phyloP scores from a whole-genome alignment of 2,113 vertebrate genomes.

The Vanacampus margaritifer region DNA sequence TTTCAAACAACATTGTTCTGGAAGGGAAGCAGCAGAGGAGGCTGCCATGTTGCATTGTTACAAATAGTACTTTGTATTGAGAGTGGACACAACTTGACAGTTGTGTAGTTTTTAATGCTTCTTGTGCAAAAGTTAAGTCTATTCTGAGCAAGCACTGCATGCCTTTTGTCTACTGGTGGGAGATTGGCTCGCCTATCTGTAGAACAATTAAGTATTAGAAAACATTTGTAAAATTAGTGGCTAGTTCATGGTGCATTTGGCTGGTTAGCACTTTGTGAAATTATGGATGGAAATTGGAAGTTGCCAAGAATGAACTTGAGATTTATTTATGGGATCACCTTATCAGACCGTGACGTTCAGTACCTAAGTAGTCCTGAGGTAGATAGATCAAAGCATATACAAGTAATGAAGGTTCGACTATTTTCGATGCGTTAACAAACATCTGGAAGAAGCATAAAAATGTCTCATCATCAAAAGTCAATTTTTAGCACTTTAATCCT shows the following conservation, averaged over 20 bases:
- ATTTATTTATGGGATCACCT: slow-evolving; percentile 17
- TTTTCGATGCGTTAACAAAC: slow-evolving; percentile 4
- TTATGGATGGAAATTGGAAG: slow-evolving; percentile 31
- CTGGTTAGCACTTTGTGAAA: slow-evolving; percentile 60
- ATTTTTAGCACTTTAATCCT: slow-evolving; percentile 65
- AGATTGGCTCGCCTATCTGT: slow-evolving; percentile 50
- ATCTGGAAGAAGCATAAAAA: not conserved
- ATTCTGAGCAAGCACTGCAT: slow-evolving; percentile 68
- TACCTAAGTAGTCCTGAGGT: slow-evolving; percentile 7
- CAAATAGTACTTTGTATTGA: slow-evolving; percentile 27
- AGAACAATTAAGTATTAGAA: slow-evolving; percentile 45
- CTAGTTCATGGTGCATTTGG: slow-evolving; percentile 28
- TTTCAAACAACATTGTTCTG: not conserved
- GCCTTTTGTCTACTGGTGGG: slow-evolving; percentile 53
- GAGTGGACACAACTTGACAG: slow-evolving; percentile 29
- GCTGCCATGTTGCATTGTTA: slow-evolving; percentile 4
- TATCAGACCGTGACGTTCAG: slow-evolving; percentile 14
- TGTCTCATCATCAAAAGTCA: slow-evolving; percentile 28
- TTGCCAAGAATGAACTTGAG: slow-evolving; percentile 19
- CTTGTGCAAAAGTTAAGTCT: slow-evolving; percentile 47
- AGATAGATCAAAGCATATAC: slow-evolving; percentile 8
- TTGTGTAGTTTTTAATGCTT: slow-evolving; percentile 51
- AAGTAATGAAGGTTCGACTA: slow-evolving; percentile 16
- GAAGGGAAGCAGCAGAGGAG: not conserved
- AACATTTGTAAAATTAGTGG: slow-evolving; percentile 38